phyloP scores from a whole-genome alignment of 1,140 invertebrate species.

The Drosophila obscura region DNA sequence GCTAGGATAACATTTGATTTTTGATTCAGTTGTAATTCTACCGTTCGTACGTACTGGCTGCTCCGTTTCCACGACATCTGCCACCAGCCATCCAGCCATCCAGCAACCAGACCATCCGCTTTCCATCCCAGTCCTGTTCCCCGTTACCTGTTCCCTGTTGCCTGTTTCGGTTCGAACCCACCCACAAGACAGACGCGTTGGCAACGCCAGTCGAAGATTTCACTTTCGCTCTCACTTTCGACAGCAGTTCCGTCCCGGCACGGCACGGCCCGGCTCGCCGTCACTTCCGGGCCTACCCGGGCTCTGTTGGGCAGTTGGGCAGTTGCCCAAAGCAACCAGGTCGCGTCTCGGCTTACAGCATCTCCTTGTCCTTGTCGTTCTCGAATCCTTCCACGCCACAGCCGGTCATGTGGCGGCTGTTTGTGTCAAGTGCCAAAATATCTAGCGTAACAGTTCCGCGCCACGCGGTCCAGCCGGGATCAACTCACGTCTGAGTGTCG shows the following conservation, averaged over 20 bases:
- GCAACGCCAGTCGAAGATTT: slow-evolving; percentile 41
- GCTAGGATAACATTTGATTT: slow-evolving; percentile 84
- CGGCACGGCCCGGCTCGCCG: not conserved
- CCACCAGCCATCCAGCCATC: slow-evolving; percentile 31
- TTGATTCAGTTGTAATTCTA: slow-evolving; percentile 84
- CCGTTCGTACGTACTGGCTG: slow-evolving; percentile 82
- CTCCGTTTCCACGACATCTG: slow-evolving; percentile 72
- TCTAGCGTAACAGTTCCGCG: not conserved
- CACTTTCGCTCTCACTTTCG: slow-evolving; percentile 70
- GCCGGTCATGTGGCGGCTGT: slow-evolving; percentile 8
- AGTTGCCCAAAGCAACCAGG: slow-evolving; percentile 71
- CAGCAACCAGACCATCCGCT: slow-evolving; percentile 18
- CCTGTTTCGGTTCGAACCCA: not conserved
- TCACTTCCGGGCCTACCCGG: not conserved
- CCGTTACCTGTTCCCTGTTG: no score
- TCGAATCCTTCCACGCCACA: not conserved
- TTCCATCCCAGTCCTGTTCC: slow-evolving; percentile 17
- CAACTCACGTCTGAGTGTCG: not conserved
- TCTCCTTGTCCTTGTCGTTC: not conserved
- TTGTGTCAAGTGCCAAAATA: not conserved
- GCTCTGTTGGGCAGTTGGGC: slow-evolving; percentile 20
- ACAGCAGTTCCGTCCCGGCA: slow-evolving; percentile 1
- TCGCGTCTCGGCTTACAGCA: slow-evolving; percentile 53
- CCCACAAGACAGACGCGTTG: slow-evolving; percentile 1
- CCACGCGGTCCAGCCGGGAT: not conserved